Base-by-base conservation (phyloP, 2,113 vertebrate genomes). In the Misgurnus anguillicaudatus region DNA sequence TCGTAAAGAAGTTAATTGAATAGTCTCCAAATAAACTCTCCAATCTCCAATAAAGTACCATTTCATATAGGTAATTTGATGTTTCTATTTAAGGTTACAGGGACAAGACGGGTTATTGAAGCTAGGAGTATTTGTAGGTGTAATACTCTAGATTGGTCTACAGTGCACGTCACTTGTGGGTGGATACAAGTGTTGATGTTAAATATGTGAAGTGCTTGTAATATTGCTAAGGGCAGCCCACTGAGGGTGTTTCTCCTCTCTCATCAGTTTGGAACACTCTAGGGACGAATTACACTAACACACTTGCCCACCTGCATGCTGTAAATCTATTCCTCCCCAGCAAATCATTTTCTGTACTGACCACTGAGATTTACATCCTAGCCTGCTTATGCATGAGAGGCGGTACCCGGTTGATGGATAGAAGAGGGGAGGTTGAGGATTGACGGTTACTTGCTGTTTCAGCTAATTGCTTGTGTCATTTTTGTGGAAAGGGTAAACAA, bases 241-340 rank as follows among this genome's bases (percentile, higher is more conserved):
- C 16, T 41, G 45, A 66, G 31, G 51, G 66, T 66, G 73, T 67
- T 55, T 65, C 19, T 73, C 19, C 61, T 65, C 61, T 63, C 82
- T 55, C 58, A 55, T 76, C 39, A 71, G 24, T 60, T 75, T 38
- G 48, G 66, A 76, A n/a, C 53, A 58, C 78, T 80, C 78, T 41
- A 31, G 78, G 78, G 73, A 65, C 62, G 72, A 55, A 83, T 83
- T 80, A 80, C 60, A 62, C 77, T 42, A 80, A 83, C 82, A 72
- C 66, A 16, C 71, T 72, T 48, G 60, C 73, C 73, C 73, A 75
- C 73, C 73, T 75, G 61, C 74, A 53, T 39, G 16, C 73, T 77
- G 67, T 83, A 83, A 80, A 83, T 83, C 78, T 80, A 75, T 79
- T 51, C 39, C 82, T 60, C 65, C 66, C 82, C 58, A 76, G 72